phyloP scores from a whole-genome alignment of 2,797 vertebrate species.

The Mormyrops attenuatus region DNA sequence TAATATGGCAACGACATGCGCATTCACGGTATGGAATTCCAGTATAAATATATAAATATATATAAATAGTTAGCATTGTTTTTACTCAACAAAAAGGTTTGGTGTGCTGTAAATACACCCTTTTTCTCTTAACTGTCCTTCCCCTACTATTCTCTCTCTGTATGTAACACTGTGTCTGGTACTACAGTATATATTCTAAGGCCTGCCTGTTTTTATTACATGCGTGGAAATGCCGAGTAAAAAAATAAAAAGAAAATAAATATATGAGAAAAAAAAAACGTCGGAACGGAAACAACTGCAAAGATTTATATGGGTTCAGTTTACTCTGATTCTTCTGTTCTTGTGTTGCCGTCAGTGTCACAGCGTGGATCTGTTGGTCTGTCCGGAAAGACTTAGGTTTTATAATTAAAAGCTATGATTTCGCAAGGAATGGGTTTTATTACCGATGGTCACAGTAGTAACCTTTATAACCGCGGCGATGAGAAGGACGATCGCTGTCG shows the following conservation, averaged over 20 bases:
- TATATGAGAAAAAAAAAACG: constrained; percentile 46
- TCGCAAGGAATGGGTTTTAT: constrained; percentile 4
- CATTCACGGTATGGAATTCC: constrained; percentile 49
- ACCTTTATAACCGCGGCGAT: constrained; percentile 24
- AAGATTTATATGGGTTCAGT: constrained; percentile 57
- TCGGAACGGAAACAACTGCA: constrained; percentile 59
- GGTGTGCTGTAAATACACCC: constrained; percentile 71
- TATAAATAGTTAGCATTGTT: constrained; percentile 72
- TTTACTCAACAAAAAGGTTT: constrained; percentile 64
- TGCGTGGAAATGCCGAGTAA: constrained; percentile 59
- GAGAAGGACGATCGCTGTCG: background rate
- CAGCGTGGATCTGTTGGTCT: constrained; percentile 46
- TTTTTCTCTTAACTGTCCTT: constrained; percentile 14
- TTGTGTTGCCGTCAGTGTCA: constrained; percentile 59
- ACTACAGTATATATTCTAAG: constrained; percentile 63
- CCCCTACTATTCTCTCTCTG: constrained; percentile 26
- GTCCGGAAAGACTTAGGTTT: constrained; percentile 38
- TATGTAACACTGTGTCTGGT: constrained; percentile 51
- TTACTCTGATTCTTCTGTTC: constrained; percentile 39
- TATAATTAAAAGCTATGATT: background rate
- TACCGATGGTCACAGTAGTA: constrained; percentile 23
- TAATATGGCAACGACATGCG: constrained; percentile 42
- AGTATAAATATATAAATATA: constrained; percentile 64
- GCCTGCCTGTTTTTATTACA: constrained; percentile 71
- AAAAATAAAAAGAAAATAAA: constrained; percentile 41